These are phyloP conservation scores for Leptodactylus fuscus DNA, from an alignment of 2,113 vertebrate species.

Conservation along the genomic window DNA sequence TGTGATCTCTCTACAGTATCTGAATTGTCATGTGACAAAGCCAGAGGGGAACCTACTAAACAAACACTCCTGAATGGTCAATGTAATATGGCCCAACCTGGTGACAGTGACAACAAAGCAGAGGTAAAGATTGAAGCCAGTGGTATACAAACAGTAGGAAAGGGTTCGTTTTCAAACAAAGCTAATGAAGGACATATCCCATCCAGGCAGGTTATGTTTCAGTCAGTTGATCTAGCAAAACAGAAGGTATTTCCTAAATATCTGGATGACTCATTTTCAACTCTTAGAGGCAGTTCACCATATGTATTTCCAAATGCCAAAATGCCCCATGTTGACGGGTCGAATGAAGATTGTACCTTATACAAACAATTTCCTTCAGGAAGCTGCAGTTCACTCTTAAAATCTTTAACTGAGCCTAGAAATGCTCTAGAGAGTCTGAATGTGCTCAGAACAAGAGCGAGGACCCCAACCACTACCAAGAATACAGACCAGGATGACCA, in stretches of 20 bases:
- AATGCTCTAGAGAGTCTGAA: constrained; percentile 76
- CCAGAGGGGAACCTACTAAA: not conserved
- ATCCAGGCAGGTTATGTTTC: not conserved
- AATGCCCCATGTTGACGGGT: not conserved
- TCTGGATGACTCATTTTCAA: not conserved
- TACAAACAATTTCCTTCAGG: constrained; percentile 54
- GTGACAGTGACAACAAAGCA: not conserved
- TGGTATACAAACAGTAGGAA: not conserved
- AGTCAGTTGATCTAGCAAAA: not conserved
- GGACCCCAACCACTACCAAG: not conserved
- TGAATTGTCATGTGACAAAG: not conserved
- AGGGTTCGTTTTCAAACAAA: not conserved
- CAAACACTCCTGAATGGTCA: not conserved
- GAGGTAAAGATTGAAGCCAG: not conserved
- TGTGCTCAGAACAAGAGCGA: constrained; percentile 67
- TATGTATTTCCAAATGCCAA: not conserved
- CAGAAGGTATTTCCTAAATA: not conserved
- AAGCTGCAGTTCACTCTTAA: constrained; percentile 67
- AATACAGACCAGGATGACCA: constrained; percentile 35
- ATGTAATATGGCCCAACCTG: not conserved
- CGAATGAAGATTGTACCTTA: constrained; percentile 23
- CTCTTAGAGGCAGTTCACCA: not conserved
- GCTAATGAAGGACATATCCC: not conserved
- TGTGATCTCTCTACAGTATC: not conserved
- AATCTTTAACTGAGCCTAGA: constrained; percentile 70